Conservation (phyloP, 2,797 vertebrate genomes). For the Leuciscus waleckii region DNA sequence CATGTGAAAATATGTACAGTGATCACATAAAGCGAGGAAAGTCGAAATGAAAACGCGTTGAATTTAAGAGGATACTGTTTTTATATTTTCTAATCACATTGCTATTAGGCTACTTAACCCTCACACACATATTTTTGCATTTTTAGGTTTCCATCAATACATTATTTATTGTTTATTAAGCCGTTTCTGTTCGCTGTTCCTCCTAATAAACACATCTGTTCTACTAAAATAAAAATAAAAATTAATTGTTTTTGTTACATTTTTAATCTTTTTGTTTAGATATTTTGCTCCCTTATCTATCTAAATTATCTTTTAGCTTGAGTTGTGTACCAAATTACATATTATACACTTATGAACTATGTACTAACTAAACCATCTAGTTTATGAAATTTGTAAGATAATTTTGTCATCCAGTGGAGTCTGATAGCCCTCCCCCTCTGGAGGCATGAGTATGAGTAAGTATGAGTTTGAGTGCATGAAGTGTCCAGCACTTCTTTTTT, state of each 20-base stretch:
- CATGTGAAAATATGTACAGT: background rate
- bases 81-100: background rate
- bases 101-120: background rate
- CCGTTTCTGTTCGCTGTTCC: background rate
- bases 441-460: too few species aligned
- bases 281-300: background rate
- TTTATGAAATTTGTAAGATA: background rate
- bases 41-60: background rate
- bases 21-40: background rate
- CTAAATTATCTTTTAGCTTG: background rate
- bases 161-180: background rate
- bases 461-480: background rate
- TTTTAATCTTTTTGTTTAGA: background rate
- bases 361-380: background rate
- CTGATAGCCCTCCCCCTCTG: background rate
- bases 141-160: background rate
- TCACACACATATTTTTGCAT: background rate
- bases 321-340: background rate
- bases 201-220: background rate
- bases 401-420: background rate
- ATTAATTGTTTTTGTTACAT: background rate
- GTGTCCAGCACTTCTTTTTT: background rate
- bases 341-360: background rate
- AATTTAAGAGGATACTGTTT: background rate
- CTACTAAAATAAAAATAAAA: background rate